Conservation (phyloP, 2,797 vertebrate species). For the Lithobates pipiens region DNA sequence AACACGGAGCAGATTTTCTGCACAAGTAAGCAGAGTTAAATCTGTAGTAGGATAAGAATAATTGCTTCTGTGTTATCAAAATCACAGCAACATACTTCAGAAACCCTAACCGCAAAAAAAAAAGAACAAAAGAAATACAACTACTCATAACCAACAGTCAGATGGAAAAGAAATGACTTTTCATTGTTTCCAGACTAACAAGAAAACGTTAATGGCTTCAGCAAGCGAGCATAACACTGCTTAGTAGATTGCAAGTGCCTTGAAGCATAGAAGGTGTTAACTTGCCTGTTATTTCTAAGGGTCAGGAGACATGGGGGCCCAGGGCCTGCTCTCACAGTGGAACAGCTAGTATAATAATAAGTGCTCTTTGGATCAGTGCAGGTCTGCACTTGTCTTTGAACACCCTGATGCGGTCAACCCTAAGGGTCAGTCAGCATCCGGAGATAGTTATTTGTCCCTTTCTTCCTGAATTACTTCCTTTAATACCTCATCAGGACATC, state of each 20-base stretch:
- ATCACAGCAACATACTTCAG: conserved; percentile 19
- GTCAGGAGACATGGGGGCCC: conserved; percentile 52
- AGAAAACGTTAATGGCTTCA: conserved; percentile 50
- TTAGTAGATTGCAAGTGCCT: conserved; percentile 53
- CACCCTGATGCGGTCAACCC: conserved; percentile 62
- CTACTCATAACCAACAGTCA: conserved; percentile 3
- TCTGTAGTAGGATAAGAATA: conserved; percentile 11
- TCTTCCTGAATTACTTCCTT: conserved; percentile 85
- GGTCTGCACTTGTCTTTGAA: conserved; percentile 62
- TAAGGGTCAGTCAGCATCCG: conserved; percentile 67
- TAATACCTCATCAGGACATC: conserved; percentile 85
- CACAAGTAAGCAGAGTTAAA: not conserved
- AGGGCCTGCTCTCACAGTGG: conserved; percentile 25
- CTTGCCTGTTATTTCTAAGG: conserved; percentile 65
- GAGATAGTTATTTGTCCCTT: conserved; percentile 79
- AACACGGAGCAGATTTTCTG: not conserved
- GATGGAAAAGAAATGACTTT: conserved; percentile 45
- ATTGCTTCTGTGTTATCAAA: conserved; percentile 29
- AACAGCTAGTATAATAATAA: conserved; percentile 50
- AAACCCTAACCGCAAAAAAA: conserved; percentile 27
- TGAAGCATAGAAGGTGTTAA: conserved; percentile 59
- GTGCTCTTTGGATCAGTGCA: conserved; percentile 47
- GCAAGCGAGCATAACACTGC: conserved; percentile 1
- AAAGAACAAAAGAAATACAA: not conserved
- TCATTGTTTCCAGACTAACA: conserved; percentile 39